Percentiles rank a stretch among this genome's conserved stretches.
Evolutionary conservation across 2,888 invertebrate genomes (phyloP).

Genomic region (Caenorhabditis parvicauda): DNA sequence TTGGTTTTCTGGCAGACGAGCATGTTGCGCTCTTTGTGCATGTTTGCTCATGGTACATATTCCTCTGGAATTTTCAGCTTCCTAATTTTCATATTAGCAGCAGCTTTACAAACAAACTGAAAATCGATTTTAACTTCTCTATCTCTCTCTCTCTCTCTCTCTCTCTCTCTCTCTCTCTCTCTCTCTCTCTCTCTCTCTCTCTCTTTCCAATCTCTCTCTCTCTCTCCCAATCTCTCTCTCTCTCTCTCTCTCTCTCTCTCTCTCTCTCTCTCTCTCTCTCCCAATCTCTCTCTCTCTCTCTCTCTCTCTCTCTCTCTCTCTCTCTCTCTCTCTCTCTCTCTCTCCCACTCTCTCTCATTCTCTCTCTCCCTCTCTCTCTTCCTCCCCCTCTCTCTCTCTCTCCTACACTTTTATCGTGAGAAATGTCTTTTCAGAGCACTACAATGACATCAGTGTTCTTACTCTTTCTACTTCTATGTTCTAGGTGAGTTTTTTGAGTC

Average conservation of each 20-base stretch:
- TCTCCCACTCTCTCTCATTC: conserved; percentile 9
- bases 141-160: neutral
- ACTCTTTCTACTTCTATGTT: no score
- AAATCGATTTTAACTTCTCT: no score
- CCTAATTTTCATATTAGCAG: no score
- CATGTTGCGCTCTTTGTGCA: no score
- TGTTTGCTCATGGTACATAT: no score
- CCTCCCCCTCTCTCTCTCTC: conserved; percentile 8
- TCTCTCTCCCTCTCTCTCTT: conserved; percentile 11
- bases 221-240: conserved; percentile 13
- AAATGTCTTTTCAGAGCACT: no score
- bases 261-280: conserved; percentile 6
- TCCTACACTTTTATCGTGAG: conserved; percentile 6
- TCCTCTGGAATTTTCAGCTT: no score
- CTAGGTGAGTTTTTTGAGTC: no score
- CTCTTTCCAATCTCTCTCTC: conserved; percentile 1
- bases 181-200: conserved; percentile 2
- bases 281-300: conserved; percentile 7
- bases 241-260: conserved; percentile 13
- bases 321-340: conserved; percentile 17
- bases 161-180: conserved; percentile 1
- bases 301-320: conserved; percentile 18
- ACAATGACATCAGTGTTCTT: no score
- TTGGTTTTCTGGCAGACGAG: no score
- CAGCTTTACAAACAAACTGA: no score